These are phyloP conservation scores for Campoletis raptor DNA, from an alignment of 2,888 invertebrate genomes.

Conservation along the genomic window DNA sequence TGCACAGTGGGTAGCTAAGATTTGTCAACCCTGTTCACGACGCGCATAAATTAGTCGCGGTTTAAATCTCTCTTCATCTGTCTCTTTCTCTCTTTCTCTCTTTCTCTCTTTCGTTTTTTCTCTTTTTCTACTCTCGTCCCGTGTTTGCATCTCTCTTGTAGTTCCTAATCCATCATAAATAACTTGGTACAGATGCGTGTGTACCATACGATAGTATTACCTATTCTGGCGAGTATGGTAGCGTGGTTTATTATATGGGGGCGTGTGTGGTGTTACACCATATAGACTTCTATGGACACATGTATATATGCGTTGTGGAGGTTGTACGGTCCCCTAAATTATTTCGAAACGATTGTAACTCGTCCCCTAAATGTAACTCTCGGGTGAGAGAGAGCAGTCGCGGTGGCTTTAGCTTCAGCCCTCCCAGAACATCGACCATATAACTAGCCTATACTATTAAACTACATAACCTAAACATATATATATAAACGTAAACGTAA, in stretches of 20 bases:
- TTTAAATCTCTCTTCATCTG: slow-evolving; percentile 76
- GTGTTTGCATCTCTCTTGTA: slow-evolving; percentile 61
- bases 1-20: slow-evolving; percentile 71
- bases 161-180: slow-evolving; percentile 84
- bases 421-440: slow-evolving; percentile 60
- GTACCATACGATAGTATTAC: slow-evolving; percentile 60
- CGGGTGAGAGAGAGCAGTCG: slow-evolving; percentile 48
- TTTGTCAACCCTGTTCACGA: slow-evolving; percentile 77
- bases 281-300: slow-evolving; percentile 43
- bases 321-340: slow-evolving; percentile 83
- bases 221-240: slow-evolving; percentile 70
- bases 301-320: slow-evolving; percentile 72
- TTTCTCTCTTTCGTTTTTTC: slow-evolving; percentile 39
- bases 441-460: slow-evolving; percentile 63
- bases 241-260: slow-evolving; percentile 71
- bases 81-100: slow-evolving; percentile 60
- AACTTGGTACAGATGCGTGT: slow-evolving; percentile 83
- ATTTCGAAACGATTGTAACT: slow-evolving; percentile 80
- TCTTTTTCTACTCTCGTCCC: neutral
- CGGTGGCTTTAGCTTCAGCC: slow-evolving; percentile 62
- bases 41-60: slow-evolving; percentile 83
- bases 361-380: slow-evolving; percentile 62
- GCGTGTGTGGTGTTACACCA: slow-evolving; percentile 54
- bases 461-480: slow-evolving; percentile 40
- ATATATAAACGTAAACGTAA: slow-evolving; percentile 21